Base-by-base conservation (phyloP, 2,797 vertebrate species). In the Leptoclinus maculatus region DNA sequence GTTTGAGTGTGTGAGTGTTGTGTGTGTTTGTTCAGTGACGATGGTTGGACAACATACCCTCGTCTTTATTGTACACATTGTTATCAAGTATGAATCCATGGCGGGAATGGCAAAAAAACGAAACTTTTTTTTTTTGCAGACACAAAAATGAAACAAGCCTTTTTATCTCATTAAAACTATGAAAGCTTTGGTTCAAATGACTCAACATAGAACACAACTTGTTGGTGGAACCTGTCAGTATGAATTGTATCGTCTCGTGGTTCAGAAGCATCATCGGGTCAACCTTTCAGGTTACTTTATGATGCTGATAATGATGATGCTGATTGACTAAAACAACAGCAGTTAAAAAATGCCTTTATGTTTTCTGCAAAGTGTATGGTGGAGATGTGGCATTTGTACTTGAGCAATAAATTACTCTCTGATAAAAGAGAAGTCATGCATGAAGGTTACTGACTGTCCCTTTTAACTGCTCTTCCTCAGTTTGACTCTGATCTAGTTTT, bases 401-500 rank as follows among this genome's bases (percentile, higher is more conserved):
- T 49, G 13, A 58, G 47, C 56, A n/a, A 74, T 65, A 72, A 82
- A 71, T 87, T 6, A 53, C 16, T 66, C 49, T 72, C 38, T 64
- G 59, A 79, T 62, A 68, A 78, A 76, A 74, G 69, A 65, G 54
- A 78, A 73, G 54, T 13, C 41, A 67, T 60, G 66, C 38, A 23
- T 29, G 41, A 38, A 65, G 60, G 74, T 77, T 71, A 74, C 59
- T 54, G 65, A 70, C 66, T 78, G 78, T 77, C 71, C 71, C 27
- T 80, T 83, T 79, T 78, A 86, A 87, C 67, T 23, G 29, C 83
- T 77, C 69, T 59, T 56, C 49, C 70, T 62, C 73, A 64, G 66
- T 71, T 77, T 81, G 39, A 80, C 58, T 79, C 54, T 3, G 12
- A 67, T 91, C 92, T 80, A 84, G 90, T 93, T 93, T 91, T 89